Conservation (phyloP, 2,888 invertebrate genomes). For the Agrypnus murinus region DNA sequence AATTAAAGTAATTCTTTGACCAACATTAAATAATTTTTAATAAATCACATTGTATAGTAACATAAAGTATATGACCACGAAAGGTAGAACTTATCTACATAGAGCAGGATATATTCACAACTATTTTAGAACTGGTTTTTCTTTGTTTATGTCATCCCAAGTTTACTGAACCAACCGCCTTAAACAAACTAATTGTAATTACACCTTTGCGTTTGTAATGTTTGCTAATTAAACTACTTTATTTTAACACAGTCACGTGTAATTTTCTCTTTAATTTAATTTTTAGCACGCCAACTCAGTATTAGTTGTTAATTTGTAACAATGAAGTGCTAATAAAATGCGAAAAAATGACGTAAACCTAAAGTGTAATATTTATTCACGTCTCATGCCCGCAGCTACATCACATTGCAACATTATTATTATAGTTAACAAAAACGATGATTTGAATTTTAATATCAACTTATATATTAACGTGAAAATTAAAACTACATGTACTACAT, state of each 20-base stretch:
- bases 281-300: background rate
- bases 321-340: slow-evolving; percentile 26
- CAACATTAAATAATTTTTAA: too few relatives aligned
- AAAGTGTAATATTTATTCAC: slow-evolving; percentile 32
- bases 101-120: background rate
- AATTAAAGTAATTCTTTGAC: too few relatives aligned
- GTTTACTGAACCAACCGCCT: slow-evolving; percentile 4
- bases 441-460: too few relatives aligned
- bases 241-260: background rate
- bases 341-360: slow-evolving; percentile 39
- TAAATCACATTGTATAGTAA: too few relatives aligned
- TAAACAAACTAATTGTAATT: background rate
- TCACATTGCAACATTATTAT: too few relatives aligned
- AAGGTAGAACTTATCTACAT: background rate
- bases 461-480: too few relatives aligned
- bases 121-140: slow-evolving; percentile 5
- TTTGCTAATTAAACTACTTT: too few relatives aligned
- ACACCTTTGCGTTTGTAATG: too few relatives aligned
- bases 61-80: too few relatives aligned
- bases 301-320: background rate
- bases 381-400: slow-evolving; percentile 2
- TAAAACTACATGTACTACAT: too few relatives aligned
- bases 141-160: slow-evolving; percentile 1
- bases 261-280: too few relatives aligned
- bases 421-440: too few relatives aligned